Conservation (phyloP, 2,888 invertebrate genomes). For the Mythimna albipuncta region DNA sequence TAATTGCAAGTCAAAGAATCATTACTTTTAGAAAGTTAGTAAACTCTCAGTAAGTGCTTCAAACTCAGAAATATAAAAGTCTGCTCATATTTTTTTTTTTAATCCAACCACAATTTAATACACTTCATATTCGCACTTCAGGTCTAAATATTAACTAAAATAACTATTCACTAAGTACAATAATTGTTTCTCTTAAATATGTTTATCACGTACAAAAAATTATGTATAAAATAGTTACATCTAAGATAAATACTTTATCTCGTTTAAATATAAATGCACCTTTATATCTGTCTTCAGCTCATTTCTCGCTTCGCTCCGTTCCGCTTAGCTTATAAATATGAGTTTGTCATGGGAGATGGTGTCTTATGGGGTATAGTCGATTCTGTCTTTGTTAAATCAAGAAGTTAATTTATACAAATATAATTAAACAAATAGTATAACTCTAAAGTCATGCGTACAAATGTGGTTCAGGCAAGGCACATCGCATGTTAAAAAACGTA, state of each 20-base stretch:
- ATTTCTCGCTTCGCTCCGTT: slow-evolving; percentile 28
- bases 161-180: slow-evolving; percentile 1
- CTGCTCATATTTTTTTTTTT: too few species aligned
- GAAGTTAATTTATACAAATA: not conserved
- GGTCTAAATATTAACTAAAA: not conserved
- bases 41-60: too few species aligned
- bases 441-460: not conserved
- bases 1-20: too few species aligned
- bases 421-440: too few species aligned
- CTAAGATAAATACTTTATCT: slow-evolving; percentile 48
- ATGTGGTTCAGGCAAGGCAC: not conserved
- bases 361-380: slow-evolving; percentile 14
- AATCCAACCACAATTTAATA: not conserved
- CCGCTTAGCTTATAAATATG: slow-evolving; percentile 12
- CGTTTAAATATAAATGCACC: slow-evolving; percentile 59
- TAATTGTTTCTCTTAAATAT: slow-evolving; percentile 14
- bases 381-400: slow-evolving; percentile 36
- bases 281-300: slow-evolving; percentile 41
- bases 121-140: not conserved
- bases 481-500: too few species aligned
- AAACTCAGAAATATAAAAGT: too few species aligned
- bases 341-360: slow-evolving; percentile 1
- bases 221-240: slow-evolving; percentile 22
- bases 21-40: too few species aligned
- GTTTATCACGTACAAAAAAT: slow-evolving; percentile 38